Evolutionary conservation across 2,113 vertebrate genomes (phyloP), one percentile per base, ranked within the genome.

Genomic region (Silurus meridionalis): DNA sequence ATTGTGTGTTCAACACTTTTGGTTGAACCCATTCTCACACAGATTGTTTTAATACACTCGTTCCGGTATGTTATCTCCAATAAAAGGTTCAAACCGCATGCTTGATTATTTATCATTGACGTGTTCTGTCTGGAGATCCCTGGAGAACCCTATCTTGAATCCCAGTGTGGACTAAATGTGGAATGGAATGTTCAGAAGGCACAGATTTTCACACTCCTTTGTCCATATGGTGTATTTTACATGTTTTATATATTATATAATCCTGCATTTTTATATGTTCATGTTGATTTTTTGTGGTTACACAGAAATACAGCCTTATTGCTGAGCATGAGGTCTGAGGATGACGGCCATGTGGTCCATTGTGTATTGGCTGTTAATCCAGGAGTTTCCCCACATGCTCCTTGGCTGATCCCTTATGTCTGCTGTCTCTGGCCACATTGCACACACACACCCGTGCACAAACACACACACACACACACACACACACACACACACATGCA

Each of bases 381-480:
- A 64, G 80, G 89, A 89, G 90, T 86, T 91, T 92, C 91, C 91
- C 91, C 93, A 94, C 92, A 94, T 94, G 93, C 92, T 78, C n/a
- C 53, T 46, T 57, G 91, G 90, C 90, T 90, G 85, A 90, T 92
- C 90, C 89, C 92, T 93, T 93, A 91, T 94, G 91, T 93, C 91
- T 92, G 89, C 89, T 92, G 92, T 91, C 86, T 91, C 87, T 90
- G 25, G 23, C 52, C 74, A 57, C 52, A 78, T 15, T 8, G 15
- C 7, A 57, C 53, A 28, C 52, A 84, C 58, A 57, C 74, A 83
- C 82, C 77, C 67, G 72, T 46, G 25, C 87, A 83, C 82, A 82
- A 60, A 83, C 55, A 46, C 84, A 57, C 55, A 66, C 8, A 77
- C 74, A 77, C 74, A 77, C 74, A 75, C 71, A 84, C 57, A 48